Evolutionary conservation across 1,140 invertebrate species (phyloP).

Genomic region (Littorina saxatilis): DNA sequence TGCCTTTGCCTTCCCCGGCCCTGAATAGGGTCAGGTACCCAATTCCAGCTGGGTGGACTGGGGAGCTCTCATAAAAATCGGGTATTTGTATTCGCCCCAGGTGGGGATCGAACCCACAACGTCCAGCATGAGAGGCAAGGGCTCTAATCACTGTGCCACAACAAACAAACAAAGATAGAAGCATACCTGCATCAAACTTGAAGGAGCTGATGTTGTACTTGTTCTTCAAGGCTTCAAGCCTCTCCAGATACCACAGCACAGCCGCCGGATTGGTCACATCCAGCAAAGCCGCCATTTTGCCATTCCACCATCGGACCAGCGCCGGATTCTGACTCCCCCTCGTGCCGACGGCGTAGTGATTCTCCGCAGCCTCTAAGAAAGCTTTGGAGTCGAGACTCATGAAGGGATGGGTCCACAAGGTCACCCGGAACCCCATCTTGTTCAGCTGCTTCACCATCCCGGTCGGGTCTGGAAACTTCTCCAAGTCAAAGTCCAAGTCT

Average conservation of each 20-base stretch:
- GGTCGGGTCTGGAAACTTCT: conserved; percentile 86
- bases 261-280: conserved; percentile 69
- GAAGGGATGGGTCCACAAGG: conserved; percentile 95
- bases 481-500: conserved; percentile 83
- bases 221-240: conserved; percentile 80
- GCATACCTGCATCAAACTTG: conserved; percentile 91
- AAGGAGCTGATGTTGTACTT: conserved; percentile 84
- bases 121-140: no score
- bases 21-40: no score
- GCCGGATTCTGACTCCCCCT: conserved; percentile 74
- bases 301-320: conserved; percentile 91
- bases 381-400: conserved; percentile 87
- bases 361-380: conserved; percentile 70
- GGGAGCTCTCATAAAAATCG: no score
- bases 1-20: no score
- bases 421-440: conserved; percentile 83
- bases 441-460: conserved; percentile 80
- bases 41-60: no score
- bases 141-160: no score
- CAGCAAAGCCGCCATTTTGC: conserved; percentile 76
- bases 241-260: conserved; percentile 84
- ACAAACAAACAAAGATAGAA: no score
- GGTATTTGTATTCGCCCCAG: no score
- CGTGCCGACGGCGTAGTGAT: conserved; percentile 71
- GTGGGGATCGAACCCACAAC: no score